Base-by-base conservation (phyloP, 1,140 invertebrate species). In the Steinernema feltiae region DNA sequence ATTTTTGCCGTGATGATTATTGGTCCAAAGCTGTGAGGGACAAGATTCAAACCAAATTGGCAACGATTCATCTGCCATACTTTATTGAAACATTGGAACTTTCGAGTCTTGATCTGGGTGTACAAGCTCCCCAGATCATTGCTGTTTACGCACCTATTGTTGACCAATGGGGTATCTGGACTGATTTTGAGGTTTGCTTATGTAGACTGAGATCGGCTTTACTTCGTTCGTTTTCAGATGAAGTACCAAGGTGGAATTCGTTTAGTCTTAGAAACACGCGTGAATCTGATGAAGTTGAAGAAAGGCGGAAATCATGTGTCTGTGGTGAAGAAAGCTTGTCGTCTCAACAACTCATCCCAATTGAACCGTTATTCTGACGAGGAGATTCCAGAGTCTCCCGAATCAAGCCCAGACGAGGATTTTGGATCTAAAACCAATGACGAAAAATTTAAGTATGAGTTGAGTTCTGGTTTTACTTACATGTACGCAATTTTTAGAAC, bases 191-290 rank as follows among this genome's bases (percentile, higher is more conserved):
- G 84, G 87, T 98, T n/a, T 46, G 90, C 90, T 21, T 48, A 1
- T 73, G 63, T 77, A 63, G 74, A 17, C n/a, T 32, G 18, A 48
- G 74, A 90, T 91, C 76, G 94, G 95, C 1, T 87, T 95, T 17
- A 97, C 94, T 94, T n/a, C n/a, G 88, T 95, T 1, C 92, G 96
- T 87, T 88, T 97, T 15, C 92, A 96, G 84, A 87, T 98, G 48
- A 91, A 90, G 12, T 98, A 98, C 87, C 91, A 92, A 81, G 96
- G 96, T 32, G 90, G 91, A 70, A 90, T 94, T 31, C 90, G 91
- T 73, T 92, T 98, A 89, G 94, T 92, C 0, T 90, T 98, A n/a
- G 93, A 94, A 83, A 98, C 95, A 0, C 94, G 96, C 86, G 87
- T 98, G 30, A 97, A 98, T 88, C 88, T 98, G 41, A 91, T 97